Evolutionary conservation across 2,888 invertebrate genomes (phyloP), one percentile per base, ranked within the genome.

Genomic region (Lithosia quadra): DNA sequence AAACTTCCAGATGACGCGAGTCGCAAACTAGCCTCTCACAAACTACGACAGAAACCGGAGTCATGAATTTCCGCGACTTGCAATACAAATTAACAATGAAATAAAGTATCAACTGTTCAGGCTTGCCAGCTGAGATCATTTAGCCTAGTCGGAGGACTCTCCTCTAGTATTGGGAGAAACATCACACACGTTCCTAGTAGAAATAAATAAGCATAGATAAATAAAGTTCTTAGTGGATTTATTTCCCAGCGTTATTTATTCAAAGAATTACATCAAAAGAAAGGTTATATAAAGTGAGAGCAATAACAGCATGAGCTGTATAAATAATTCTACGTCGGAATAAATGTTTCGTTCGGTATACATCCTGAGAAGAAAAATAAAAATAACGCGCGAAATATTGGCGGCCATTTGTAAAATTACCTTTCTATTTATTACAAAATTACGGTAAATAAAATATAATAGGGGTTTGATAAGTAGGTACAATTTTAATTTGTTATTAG

Each of bases 291-390:
- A 78, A 74, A 79, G 71, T 58, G 53, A 67, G 55, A 63, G 71
- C 69, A 70, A 76, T 76, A 74, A 67, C 65, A 68, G 65, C 21
- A 60, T 63, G 72, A 77, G 78, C 69, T 74, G 68, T 74, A 79
- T 80, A 73, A 72, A 78, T 78, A 76, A 78, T 64, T 68, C 78
- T 60, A 69, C 65, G 73, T 80, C 69, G 71, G 59, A 78, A 68
- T 39, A 61, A 74, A 77, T 68, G 64, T 33, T 66, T 49, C 28
- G 68, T 68, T 58, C 15, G 7, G 64, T 67, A 62, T 22, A 56
- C 24, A 24, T 39, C 21, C 9, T 36, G 28, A 43, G 61, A 9
- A 61, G 43, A 61, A 61, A 43, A 9, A 43, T 43, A 61, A 61
- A 61, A 43, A 15, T 18, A 10, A 18, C 8, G 3, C 43, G 24